Percentiles rank a stretch among this genome's conserved stretches.
These are phyloP conservation scores for Ptilorrhoa leucosticta DNA, from an alignment of 2,113 vertebrate genomes.

Conservation along the genomic window DNA sequence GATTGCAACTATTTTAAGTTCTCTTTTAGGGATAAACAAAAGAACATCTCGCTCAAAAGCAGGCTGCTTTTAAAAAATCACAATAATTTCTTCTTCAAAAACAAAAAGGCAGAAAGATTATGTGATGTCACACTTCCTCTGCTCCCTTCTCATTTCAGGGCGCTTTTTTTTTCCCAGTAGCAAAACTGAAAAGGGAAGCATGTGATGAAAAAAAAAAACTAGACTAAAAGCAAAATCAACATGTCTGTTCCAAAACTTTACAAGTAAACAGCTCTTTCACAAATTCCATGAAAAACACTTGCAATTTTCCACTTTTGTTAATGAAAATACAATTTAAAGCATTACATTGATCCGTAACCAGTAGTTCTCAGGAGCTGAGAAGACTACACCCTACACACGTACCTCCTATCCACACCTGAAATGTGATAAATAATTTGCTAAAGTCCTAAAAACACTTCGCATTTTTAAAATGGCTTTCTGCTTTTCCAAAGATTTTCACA, in stretches of 20 bases:
- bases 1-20: not conserved
- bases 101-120: rapidly evolving
- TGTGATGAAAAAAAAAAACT: rapidly evolving
- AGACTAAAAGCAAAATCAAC: not conserved
- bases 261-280: not conserved
- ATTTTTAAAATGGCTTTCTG: not conserved
- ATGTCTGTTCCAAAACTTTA: not conserved
- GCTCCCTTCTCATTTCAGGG: not conserved
- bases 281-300: not conserved
- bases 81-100: not conserved
- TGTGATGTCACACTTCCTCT: not conserved
- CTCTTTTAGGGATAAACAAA: not conserved
- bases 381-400: rapidly evolving
- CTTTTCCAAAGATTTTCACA: not conserved
- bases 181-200: not conserved
- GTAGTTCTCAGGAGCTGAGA: not conserved
- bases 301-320: not conserved
- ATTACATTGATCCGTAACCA: rapidly evolving
- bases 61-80: not conserved
- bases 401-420: not conserved
- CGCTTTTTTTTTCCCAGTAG: not conserved
- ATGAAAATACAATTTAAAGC: not conserved
- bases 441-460: not conserved
- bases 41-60: not conserved
- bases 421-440: not conserved